Base-by-base conservation (phyloP, 2,797 vertebrate genomes). In the Salarias fasciatus region DNA sequence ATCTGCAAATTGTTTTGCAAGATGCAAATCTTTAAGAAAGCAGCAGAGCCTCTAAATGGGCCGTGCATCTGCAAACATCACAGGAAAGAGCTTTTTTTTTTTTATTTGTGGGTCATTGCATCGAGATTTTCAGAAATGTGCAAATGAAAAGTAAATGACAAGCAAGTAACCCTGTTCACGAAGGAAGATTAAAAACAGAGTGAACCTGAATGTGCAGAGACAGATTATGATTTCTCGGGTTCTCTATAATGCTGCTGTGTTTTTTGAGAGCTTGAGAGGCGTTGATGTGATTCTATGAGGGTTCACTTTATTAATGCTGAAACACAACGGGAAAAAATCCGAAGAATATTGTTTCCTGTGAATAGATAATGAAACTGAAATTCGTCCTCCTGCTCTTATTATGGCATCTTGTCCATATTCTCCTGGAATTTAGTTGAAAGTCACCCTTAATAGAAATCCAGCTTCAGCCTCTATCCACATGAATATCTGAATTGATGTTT, bases 11-110 rank as follows among this genome's bases (percentile, higher is more conserved):
- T 70, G 15, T 63, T 72, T 68, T 60, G 13, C 35, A 38, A 63
- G 54, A 79, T 64, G 44, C 37, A 49, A 56, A 40, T 53, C 49
- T 55, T 52, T 38, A 44, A 13, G n/a, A 63, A 46, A 24, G 24
- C 49, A 57, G 6, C 14, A 18, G 1, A 28, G 61, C 12, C 11
- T 8, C 5, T 62, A 36, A 9, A 45, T 40, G 41, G 13, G 9
- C 24, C 52, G 36, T 46, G 49, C 54, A 53, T 53, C 15, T 13
- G n/a, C 15, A 33, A 38, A 24, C 15, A 50, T 40, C 31, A 5
- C 12, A 12, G 7, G 42, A 49, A 47, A 65, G 18, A n/a, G 18
- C 24, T 24, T 24, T 24, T 24, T 24, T 24, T 24, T 24, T 24
- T 24, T 24, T 24, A 24, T 24, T 18, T 18, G 3, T 24, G 18